Evolutionary conservation across 2,888 invertebrate species (phyloP), one percentile per base, ranked within the genome.

Genomic region (Mythimna pallens): DNA sequence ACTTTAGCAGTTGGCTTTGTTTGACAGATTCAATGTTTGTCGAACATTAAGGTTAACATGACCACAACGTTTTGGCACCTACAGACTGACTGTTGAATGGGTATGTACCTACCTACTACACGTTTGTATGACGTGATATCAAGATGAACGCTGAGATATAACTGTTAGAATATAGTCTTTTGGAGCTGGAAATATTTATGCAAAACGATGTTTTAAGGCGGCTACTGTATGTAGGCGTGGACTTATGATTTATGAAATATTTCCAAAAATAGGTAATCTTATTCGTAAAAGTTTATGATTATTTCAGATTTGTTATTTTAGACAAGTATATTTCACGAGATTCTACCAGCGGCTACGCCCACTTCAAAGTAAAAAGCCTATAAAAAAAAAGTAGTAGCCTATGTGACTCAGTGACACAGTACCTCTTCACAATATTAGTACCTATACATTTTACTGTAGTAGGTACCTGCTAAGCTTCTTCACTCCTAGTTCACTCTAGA

Each of bases 11-110:
- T 55, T 43, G 22, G 47, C 34, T 72, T 65, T 72, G 71, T 78
- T 59, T 77, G 78, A 59, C 30, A 40, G 17, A 71, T 50, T 40
- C 25, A 36, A 62, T 57, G 55, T 57, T 77, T 70, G 52, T 77
- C 5, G 12, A 55, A 30, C 20, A 76, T 76, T 61, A 30, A 55
- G 54, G 52, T 73, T 58, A 58, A 59, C 58, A 52, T 9, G 73
- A 73, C 52, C 34, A 52, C 50, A 65, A 64, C 14, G 65, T 74
- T 65, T 72, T 72, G 47, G n/a, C 64, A 50, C 14, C 40, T 54
- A 20, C 3, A 8, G 22, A 50, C 43, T 22, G 14, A 58, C 22
- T 30, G 52, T 54, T 59, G 25, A 10, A 47, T 20, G 36, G 10
- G 14, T 36, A 30, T 30, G 2, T 36, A 30, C 3, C 2, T 3